Evolutionary conservation across 1,140 invertebrate genomes (phyloP), one percentile per base, ranked within the genome.

Genomic region (Matsumurasca onukii): DNA sequence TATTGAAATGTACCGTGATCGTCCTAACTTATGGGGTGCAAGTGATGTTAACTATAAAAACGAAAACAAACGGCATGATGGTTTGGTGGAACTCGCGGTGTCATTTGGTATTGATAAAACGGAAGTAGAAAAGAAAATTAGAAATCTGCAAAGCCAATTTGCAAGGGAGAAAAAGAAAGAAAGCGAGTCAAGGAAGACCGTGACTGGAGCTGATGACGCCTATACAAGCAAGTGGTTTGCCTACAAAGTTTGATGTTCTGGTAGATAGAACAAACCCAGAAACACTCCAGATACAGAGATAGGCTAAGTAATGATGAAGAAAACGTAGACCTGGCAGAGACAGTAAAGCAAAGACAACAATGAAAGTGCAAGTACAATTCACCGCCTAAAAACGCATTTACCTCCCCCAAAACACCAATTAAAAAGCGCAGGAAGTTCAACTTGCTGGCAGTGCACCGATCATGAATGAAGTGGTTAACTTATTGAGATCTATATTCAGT

Each of bases 141-240:
- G 69, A 71, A 73, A 73, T 66, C 68, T 70, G 25, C 61, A 70
- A 31, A 70, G 70, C 39, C 67, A 72, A 20, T 72, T 73, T 69
- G 52, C 55, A 12, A 67, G 70, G 27, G 71, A 74, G 31, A 67
- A 61, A n/a, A 74, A 74, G 48, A 74, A 71, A 72, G 68, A 72
- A 55, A 68, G n/a, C 13, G 66, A 72, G 17, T 59, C 51, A 27
- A 67, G n/a, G 22, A 73, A 72, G 70, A 71, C 71, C 55, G 71
- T 69, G 27, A 66, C 34, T 31, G 67, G 65, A n/a, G 67, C 25
- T 62, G 70, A 69, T 12, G 68, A 65, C 15, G 59, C 67, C 31
- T 71, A 71, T 30, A 61, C 31, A 66, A 71, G 70, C 66, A 73
- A 69, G 57, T 74, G 73, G 71, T 73, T 70, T 69, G 67, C 63